phyloP scores from a whole-genome alignment of 2,888 invertebrate species.

The Euphydryas editha region DNA sequence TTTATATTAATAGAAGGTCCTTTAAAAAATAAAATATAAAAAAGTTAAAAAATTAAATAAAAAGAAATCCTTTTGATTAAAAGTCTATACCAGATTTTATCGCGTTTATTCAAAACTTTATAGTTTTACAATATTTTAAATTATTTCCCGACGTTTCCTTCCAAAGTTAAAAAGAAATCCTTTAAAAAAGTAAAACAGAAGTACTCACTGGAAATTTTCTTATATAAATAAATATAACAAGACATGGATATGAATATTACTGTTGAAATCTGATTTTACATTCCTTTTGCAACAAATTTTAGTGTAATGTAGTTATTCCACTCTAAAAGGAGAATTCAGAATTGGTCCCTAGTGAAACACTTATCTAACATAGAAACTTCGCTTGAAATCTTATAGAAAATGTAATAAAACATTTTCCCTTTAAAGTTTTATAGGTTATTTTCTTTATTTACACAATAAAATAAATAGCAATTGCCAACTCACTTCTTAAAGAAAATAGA shows the following conservation, averaged over 20 bases:
- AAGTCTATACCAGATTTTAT: too few species aligned
- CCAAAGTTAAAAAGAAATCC: too few species aligned
- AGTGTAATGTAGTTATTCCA: slow-evolving; percentile 20
- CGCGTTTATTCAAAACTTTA: too few species aligned
- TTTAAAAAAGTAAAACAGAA: too few species aligned
- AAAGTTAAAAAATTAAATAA: too few species aligned
- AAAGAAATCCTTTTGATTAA: too few species aligned
- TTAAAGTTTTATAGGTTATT: slow-evolving; percentile 5
- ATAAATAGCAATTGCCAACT: background rate
- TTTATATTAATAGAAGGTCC: too few species aligned
- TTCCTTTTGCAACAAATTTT: slow-evolving; percentile 20
- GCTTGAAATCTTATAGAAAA: background rate
- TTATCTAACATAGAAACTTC: slow-evolving; percentile 8
- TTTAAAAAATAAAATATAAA: too few species aligned
- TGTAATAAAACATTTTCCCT: background rate
- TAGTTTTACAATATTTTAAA: too few species aligned
- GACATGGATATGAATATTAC: background rate
- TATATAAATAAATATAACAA: too few species aligned
- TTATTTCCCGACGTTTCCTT: too few species aligned
- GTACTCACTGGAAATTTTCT: too few species aligned
- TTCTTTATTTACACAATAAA: background rate
- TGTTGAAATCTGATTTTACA: slow-evolving; percentile 19
- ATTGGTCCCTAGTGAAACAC: slow-evolving; percentile 3
- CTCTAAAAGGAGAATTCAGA: slow-evolving; percentile 11
- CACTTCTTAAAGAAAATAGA: background rate